Base-by-base conservation (phyloP, 1,140 invertebrate species). In the Bombyx mandarina region DNA sequence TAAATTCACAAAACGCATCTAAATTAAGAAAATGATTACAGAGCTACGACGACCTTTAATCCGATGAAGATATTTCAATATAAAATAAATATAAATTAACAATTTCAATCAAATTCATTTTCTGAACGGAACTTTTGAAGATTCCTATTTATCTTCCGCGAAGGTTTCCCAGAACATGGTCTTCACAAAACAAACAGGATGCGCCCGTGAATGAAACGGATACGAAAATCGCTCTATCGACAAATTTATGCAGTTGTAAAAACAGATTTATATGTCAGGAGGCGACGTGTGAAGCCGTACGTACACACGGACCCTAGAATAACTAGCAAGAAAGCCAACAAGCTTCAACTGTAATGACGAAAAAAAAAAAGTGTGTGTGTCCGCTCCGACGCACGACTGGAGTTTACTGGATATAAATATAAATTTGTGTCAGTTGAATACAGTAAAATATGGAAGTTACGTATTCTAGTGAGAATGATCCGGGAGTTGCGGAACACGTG, bases 241-340 rank as follows among this genome's bases (percentile, higher is more conserved):
- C 79, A 84, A 82, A 82, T 84, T 84, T 84, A 84, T 82, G 76
- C 73, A 76, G 79, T 77, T 84, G 77, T 84, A 77, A 82, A 81
- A 63, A 66, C 67, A 62, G 72, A 81, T 82, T 84, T 81, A 80
- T 79, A 71, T 64, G 72, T 67, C 62, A 71, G 68, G 66, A 67
- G 66, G 66, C 76, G 69, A 77, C 69, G 73, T 79, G 74, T 73
- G 68, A 76, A 73, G 66, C 56, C 60, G 42, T 35, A 7, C 12
- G 43, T 50, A 57, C 56, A 57, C 56, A 57, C 56, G 10, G 26
- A 43, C 43, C 7, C 10, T 35, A 7, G 2, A 52, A 35, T 52
- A 8, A 35, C 12, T 35, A 52, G 7, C 8, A 52, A 26, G 48
- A 50, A 50, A 12, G 18, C 10, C 7, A 50, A 50, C 18, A 12